Conservation (phyloP, 2,888 invertebrate genomes). For the Phengaris arion region DNA sequence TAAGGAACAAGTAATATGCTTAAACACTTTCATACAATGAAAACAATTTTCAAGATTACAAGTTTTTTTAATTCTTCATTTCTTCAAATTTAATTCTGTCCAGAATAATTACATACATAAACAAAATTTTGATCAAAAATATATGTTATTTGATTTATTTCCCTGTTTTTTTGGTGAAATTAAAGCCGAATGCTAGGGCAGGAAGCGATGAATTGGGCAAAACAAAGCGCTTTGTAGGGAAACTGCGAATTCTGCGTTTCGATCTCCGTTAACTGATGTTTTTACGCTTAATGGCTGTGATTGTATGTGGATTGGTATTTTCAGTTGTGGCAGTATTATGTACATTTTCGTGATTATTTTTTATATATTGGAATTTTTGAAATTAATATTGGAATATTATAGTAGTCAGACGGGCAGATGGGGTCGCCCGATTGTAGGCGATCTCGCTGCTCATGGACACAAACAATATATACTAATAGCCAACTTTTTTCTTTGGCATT, state of each 20-base stretch:
- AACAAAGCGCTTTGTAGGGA: slow-evolving; percentile 62
- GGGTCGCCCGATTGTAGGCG: too few relatives aligned
- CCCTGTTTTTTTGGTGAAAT: not conserved
- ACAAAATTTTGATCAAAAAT: not conserved
- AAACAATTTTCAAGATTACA: not conserved
- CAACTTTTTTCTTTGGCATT: too few relatives aligned
- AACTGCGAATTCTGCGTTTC: slow-evolving; percentile 59
- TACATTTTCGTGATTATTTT: too few relatives aligned
- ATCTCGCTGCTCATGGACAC: too few relatives aligned
- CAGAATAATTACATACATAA: not conserved
- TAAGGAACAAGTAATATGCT: too few relatives aligned
- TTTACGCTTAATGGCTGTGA: not conserved
- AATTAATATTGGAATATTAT: too few relatives aligned
- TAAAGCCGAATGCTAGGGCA: slow-evolving; percentile 34
- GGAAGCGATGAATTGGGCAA: slow-evolving; percentile 55
- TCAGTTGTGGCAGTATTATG: not conserved
- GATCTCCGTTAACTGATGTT: slow-evolving; percentile 45
- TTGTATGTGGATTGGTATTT: not conserved
- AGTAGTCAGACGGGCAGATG: too few relatives aligned
- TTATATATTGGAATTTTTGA: too few relatives aligned
- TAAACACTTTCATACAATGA: too few relatives aligned
- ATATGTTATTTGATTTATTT: slow-evolving; percentile 13
- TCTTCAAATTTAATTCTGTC: not conserved
- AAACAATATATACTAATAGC: too few relatives aligned
- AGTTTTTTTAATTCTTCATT: not conserved